Conservation (phyloP, 2,888 invertebrate genomes). For the Boloria euphrosyne region DNA sequence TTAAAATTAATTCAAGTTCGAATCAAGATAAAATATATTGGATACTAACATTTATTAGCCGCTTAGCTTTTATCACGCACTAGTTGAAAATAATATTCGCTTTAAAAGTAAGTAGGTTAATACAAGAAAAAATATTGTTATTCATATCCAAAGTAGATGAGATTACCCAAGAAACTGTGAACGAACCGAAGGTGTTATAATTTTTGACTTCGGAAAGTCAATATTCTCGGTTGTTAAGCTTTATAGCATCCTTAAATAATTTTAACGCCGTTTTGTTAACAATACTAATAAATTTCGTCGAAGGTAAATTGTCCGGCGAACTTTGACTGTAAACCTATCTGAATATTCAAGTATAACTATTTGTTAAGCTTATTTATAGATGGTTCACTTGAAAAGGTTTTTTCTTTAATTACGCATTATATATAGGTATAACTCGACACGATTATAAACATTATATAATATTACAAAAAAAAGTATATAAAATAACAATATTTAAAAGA, state of each 20-base stretch:
- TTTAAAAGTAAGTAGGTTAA: background rate
- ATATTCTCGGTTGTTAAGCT: conserved; percentile 69
- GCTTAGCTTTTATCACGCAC: too few relatives aligned
- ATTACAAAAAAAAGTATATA: too few relatives aligned
- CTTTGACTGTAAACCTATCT: conserved; percentile 23
- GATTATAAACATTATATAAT: too few relatives aligned
- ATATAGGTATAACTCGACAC: too few relatives aligned
- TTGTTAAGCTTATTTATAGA: too few relatives aligned
- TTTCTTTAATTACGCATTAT: too few relatives aligned
- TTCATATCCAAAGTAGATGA: conserved; percentile 62
- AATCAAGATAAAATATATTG: too few relatives aligned
- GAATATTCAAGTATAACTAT: conserved; percentile 8
- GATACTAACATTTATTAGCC: too few relatives aligned
- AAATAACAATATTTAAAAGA: too few relatives aligned
- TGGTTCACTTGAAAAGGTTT: too few relatives aligned
- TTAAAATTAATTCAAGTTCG: too few relatives aligned
- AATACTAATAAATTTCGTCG: conserved; percentile 48
- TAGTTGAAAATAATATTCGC: too few relatives aligned
- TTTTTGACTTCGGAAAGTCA: conserved; percentile 64
- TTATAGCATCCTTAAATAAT: conserved; percentile 73
- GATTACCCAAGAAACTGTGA: conserved; percentile 60
- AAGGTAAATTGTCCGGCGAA: conserved; percentile 27
- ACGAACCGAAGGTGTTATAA: conserved; percentile 59
- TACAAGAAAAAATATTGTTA: conserved; percentile 46
- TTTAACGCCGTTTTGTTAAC: conserved; percentile 69